Evolutionary conservation across 2,888 invertebrate genomes (phyloP).

Genomic region (Busseola fusca): DNA sequence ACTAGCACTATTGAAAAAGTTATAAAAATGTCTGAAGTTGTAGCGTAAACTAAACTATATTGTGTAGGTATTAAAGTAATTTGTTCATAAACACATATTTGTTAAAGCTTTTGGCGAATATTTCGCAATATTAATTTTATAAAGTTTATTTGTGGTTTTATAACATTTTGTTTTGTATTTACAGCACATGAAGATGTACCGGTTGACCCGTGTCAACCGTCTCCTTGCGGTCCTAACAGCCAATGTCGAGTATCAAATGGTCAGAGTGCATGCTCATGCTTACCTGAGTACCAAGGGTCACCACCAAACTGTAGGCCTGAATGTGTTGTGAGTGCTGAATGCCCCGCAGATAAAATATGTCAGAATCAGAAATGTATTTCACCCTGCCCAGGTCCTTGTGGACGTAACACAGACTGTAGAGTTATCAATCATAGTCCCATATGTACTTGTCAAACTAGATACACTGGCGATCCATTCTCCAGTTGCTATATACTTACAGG

Average conservation of each 20-base stretch:
- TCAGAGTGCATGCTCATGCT: slow-evolving; percentile 92
- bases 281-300: slow-evolving; percentile 91
- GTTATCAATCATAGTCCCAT: slow-evolving; percentile 93
- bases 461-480: slow-evolving; percentile 91
- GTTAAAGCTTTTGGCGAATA: too few species aligned
- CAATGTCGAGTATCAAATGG: slow-evolving; percentile 89
- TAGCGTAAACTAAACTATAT: too few species aligned
- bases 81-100: too few species aligned
- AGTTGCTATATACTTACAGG: slow-evolving; percentile 89
- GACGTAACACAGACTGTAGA: slow-evolving; percentile 91
- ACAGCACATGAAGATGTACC: slow-evolving; percentile 77
- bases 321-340: slow-evolving; percentile 92
- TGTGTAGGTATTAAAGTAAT: too few species aligned
- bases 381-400: slow-evolving; percentile 93
- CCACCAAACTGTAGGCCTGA: slow-evolving; percentile 93
- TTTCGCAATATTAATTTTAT: too few species aligned
- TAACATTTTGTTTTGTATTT: slow-evolving; percentile 46
- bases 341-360: slow-evolving; percentile 90
- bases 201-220: slow-evolving; percentile 88
- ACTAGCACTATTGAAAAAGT: too few species aligned
- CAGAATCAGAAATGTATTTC: slow-evolving; percentile 91
- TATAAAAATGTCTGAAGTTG: too few species aligned
- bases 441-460: slow-evolving; percentile 90
- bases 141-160: slow-evolving; percentile 8
- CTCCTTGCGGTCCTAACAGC: slow-evolving; percentile 91